Evolutionary conservation across 2,888 invertebrate species (phyloP), one percentile per base, ranked within the genome.

Genomic region (Merodon equestris): DNA sequence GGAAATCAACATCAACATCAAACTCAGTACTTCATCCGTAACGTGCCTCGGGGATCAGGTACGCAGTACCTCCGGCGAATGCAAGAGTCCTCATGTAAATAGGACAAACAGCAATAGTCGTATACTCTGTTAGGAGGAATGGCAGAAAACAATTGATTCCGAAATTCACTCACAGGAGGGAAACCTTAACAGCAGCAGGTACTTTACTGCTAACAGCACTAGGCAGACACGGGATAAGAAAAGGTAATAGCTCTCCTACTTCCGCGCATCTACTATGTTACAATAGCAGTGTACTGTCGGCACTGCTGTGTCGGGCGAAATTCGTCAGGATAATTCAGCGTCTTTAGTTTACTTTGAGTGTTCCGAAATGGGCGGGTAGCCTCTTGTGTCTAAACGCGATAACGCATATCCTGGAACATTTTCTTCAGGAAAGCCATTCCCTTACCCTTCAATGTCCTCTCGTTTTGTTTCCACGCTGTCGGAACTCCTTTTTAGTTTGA

Each of bases 241-340:
- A n/a, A n/a, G n/a, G n/a, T n/a, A n/a, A n/a, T n/a, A n/a, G n/a
- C n/a, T n/a, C n/a, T n/a, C n/a, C n/a, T n/a, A 74, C 57, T 68
- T 74, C 61, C 68, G 68, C 68, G 74, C 67, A 74, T 70, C 63
- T 70, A 45, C 42, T 56, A 56, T 61, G 53, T 38, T 40, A 34
- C 54, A 27, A 42, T 64, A 34, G 47, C 50, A 42, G 18, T 47
- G 42, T 60, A 15, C 36, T 15, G 51, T 54, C 27, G 7, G 7
- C 27, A 17, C 47, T 53, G 34, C 38, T 38, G 42, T 54, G 27
- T 40, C 57, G 40, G 19, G 18, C 48, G 50, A 38, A 54, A 15
- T 54, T 73, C 56, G 38, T 40, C 50, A 54, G 51, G 36, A 64
- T 64, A 51, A 45, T 63, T 71, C 57, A 50, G 45, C 42, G 38